Evolutionary conservation across 1,140 invertebrate species (phyloP), one percentile per base, ranked within the genome.

Genomic region (Papilio aristodemus): DNA sequence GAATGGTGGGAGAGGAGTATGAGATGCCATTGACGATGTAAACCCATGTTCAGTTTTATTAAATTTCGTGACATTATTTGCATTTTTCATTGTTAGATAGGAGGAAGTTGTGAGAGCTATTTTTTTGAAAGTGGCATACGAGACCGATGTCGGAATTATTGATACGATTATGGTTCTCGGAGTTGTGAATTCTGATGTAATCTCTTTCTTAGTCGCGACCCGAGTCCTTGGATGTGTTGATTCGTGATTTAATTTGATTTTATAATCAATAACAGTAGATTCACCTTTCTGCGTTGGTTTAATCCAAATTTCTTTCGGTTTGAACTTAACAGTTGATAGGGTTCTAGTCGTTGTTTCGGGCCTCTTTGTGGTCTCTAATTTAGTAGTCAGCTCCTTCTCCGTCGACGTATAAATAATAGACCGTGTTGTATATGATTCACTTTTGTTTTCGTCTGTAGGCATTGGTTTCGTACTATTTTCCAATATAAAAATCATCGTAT

Each of bases 281-380:
- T 87, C 87, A 86, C 87, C 88, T 86, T 90, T 91, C 81, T 89
- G 88, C 11, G 86, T 85, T 43, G 89, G 89, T 72, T 75, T 83
- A 69, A 91, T 91, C 89, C 89, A 91, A 78, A 91, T 91, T 75
- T 91, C 89, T 77, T 91, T 90, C 50, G 83, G 85, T 69, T 87
- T 90, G 54, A 81, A 80, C 73, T 87, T 91, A 13, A 73, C 14
- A 9, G 82, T 87, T 22, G 81, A 85, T 67, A 78, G 69, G 7
- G 71, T 68, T 74, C 73, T 81, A 39, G 64, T 76, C n/a, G 81
- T 78, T 27, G 75, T 79, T 54, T 85, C 81, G 7, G 57, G 59
- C 64, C 77, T 80, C 67, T 68, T 70, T 13, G 76, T 76, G 9
- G 67, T 69, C 64, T 77, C 78, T 63, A 58, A 57, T 78, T 72